phyloP scores from a whole-genome alignment of 2,888 invertebrate genomes.

The Lasioglossum pauxillum region DNA sequence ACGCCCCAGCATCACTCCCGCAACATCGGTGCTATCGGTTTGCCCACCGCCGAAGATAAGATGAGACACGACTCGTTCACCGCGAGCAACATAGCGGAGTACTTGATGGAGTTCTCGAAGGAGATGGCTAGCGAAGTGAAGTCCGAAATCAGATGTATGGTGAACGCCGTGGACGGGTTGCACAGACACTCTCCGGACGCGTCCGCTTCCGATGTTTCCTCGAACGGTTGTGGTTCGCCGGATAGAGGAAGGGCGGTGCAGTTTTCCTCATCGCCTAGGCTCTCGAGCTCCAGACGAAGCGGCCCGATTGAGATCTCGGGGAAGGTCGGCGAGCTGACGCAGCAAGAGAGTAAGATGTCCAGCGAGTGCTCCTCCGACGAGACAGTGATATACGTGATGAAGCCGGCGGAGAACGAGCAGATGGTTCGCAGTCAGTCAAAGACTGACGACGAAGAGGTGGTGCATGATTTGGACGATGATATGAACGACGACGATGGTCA shows the following conservation, averaged over 20 bases:
- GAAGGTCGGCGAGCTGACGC: conserved; percentile 79
- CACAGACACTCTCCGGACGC: conserved; percentile 79
- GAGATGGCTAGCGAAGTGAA: conserved; percentile 93
- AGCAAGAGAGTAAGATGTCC: conserved; percentile 83
- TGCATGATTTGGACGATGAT: conserved; percentile 77
- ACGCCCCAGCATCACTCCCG: conserved; percentile 80
- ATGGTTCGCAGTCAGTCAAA: conserved; percentile 59
- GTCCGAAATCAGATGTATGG: conserved; percentile 88
- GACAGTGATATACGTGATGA: conserved; percentile 83
- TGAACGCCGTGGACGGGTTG: conserved; percentile 89
- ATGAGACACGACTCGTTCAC: conserved; percentile 88
- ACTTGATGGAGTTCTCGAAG: conserved; percentile 91
- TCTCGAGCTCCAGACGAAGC: conserved; percentile 62
- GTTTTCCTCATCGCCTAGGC: conserved; percentile 58
- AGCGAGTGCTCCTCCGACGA: conserved; percentile 84
- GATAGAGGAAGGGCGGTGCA: conserved; percentile 75
- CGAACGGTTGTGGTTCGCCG: conserved; percentile 80
- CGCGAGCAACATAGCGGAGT: conserved; percentile 91
- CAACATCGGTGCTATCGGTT: conserved; percentile 53
- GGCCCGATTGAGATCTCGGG: conserved; percentile 65
- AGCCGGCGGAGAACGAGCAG: conserved; percentile 70
- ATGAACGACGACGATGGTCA: conserved; percentile 70
- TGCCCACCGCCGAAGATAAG: conserved; percentile 68
- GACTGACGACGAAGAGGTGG: conserved; percentile 86
- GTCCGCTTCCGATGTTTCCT: conserved; percentile 77